phyloP scores from a whole-genome alignment of 2,113 vertebrate species.

The Anhinga anhinga region DNA sequence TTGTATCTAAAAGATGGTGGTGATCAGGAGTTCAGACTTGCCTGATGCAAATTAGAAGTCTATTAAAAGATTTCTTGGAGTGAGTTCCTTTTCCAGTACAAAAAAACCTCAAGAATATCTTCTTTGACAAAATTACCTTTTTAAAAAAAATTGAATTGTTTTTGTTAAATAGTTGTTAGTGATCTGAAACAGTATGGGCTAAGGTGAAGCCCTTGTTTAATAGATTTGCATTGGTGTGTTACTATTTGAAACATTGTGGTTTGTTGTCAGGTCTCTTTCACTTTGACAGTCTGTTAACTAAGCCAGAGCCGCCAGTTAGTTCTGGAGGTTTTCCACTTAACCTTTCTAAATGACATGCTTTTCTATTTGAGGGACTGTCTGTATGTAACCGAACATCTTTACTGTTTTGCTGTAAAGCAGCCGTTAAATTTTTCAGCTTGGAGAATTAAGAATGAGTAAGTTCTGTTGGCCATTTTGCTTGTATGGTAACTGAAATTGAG shows the following conservation, averaged over 20 bases:
- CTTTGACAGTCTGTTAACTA: not conserved
- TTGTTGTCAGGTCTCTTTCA: not conserved
- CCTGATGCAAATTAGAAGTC: not conserved
- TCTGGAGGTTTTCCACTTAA: not conserved
- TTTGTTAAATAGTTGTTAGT: not conserved
- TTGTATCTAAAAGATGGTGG: not conserved
- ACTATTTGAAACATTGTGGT: not conserved
- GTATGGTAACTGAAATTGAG: not conserved
- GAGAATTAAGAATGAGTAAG: not conserved
- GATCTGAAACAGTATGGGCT: not conserved
- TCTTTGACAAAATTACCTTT: not conserved
- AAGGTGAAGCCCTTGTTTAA: not conserved
- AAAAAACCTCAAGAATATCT: not conserved
- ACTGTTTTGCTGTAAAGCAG: not conserved
- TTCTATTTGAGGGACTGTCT: rapidly evolving
- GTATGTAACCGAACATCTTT: not conserved
- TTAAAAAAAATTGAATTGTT: rapidly evolving
- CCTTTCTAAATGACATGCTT: not conserved
- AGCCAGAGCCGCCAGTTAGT: not conserved
- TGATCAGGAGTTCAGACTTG: not conserved
- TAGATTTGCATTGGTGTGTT: not conserved
- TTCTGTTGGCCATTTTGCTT: not conserved
- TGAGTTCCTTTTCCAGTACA: not conserved
- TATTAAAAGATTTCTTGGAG: not conserved
- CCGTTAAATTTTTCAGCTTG: not conserved